phyloP scores from a whole-genome alignment of 2,113 vertebrate species.

The Aspidoscelis tigris region DNA sequence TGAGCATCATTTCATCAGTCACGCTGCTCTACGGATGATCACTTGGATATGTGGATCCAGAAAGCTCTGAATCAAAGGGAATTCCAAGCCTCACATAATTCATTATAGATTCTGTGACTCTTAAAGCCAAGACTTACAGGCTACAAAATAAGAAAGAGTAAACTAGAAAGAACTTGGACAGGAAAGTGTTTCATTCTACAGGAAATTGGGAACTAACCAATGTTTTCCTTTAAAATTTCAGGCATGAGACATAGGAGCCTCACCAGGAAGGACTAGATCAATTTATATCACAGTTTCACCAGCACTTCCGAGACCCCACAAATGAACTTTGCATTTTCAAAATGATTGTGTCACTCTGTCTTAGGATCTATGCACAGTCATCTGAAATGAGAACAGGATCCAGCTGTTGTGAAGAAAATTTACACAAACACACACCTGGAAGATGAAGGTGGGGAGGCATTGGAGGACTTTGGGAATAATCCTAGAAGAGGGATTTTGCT shows the following conservation, averaged over 20 bases:
- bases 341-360: background rate
- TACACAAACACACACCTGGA: no score
- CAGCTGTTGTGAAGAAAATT: no score
- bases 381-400: background rate
- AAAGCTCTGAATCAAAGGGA: background rate
- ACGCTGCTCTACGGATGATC: slow-evolving; percentile 30
- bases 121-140: no score
- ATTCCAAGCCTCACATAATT: background rate
- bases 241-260: no score
- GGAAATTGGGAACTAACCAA: background rate
- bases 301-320: no score
- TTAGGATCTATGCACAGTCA: background rate
- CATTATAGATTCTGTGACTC: background rate
- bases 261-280: no score
- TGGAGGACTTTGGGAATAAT: background rate
- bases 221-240: background rate
- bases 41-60: slow-evolving; percentile 44
- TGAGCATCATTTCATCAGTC: slow-evolving; percentile 31
- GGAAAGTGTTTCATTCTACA: background rate
- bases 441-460: background rate
- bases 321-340: no score
- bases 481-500: background rate
- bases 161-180: no score
- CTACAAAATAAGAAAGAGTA: background rate
- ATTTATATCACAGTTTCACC: no score